Evolutionary conservation across 2,797 vertebrate genomes (phyloP), one percentile per base, ranked within the genome.

Genomic region (Bradypus variegatus): DNA sequence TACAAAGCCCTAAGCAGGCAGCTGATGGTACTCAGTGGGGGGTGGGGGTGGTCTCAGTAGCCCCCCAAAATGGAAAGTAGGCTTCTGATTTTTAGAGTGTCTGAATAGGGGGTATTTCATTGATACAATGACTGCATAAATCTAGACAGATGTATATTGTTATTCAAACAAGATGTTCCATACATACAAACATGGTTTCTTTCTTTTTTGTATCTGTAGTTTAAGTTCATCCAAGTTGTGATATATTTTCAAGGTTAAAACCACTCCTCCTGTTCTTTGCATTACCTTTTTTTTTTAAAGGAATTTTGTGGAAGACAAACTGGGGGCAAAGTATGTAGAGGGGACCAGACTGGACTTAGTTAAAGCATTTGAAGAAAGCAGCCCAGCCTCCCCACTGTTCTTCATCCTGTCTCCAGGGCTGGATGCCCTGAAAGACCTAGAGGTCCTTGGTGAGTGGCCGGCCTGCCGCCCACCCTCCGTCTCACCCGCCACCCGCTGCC

Each of bases 381-480:
- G 96, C 94, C 97, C 98, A 0, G 95, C 96, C 48, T 97, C 95
- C 38, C 98, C 98, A 0, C 18, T 98, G 41, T 98, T 99, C 97
- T 98, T 98, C 92, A 98, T 99, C 96, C 97, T 98, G 64, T 98
- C 98, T 90, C 97, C 98, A 67, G 98, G 98, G 88, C 97, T 97
- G 6, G 97, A 98, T 84, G 97, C 98, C 53, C 97, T 98, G 14
- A 98, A 98, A 97, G 97, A 98, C 95, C 97, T 97, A 10, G 98
- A 98, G 95, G 96, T 94, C 78, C 97, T 98, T 45, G 97, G 97
- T 98, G 97, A 95, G 64, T 53, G 14, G 29, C 60, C 67, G 3
- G 1, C 50, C 78, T 9, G 2, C 50, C 19, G 2, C n/a, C n/a
- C 15, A 58, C n/a, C 48, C 64, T 41, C 6, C 73, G 5, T 33